phyloP scores from a whole-genome alignment of 2,888 invertebrate species.

The Nomada fabriciana region DNA sequence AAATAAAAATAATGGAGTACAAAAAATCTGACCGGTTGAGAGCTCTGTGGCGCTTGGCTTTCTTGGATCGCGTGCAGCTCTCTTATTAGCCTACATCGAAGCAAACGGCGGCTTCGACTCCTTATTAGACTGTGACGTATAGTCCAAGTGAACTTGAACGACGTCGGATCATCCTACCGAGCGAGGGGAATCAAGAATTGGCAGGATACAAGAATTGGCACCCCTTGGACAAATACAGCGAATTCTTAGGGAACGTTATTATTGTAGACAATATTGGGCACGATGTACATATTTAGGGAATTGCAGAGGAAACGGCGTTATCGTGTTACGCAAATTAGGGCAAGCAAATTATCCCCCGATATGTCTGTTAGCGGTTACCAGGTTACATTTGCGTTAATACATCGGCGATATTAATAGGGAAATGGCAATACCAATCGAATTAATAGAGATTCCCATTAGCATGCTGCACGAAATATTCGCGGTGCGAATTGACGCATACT shows the following conservation, averaged over 20 bases:
- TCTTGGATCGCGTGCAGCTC: slow-evolving; percentile 63
- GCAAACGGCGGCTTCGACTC: slow-evolving; percentile 52
- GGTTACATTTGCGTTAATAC: slow-evolving; percentile 8
- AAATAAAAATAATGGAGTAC: slow-evolving; percentile 34
- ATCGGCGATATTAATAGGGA: background rate
- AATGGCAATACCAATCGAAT: slow-evolving; percentile 16
- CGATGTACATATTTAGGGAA: background rate
- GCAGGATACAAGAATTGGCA: background rate
- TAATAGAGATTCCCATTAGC: slow-evolving; percentile 5
- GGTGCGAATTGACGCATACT: background rate
- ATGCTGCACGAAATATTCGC: background rate
- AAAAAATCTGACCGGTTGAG: slow-evolving; percentile 17
- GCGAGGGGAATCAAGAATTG: background rate
- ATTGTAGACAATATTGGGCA: no score
- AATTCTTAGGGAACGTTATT: no score
- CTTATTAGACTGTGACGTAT: slow-evolving; percentile 71
- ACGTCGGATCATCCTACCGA: slow-evolving; percentile 21
- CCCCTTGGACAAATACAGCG: background rate
- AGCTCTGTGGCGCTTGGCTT: slow-evolving; percentile 30
- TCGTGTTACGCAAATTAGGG: background rate
- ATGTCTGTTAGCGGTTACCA: background rate
- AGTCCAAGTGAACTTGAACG: slow-evolving; percentile 64
- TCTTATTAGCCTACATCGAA: slow-evolving; percentile 65
- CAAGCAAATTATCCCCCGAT: background rate
- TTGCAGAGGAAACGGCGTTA: slow-evolving; percentile 3